These are phyloP conservation scores for Calcarius ornatus DNA, from an alignment of 2,113 vertebrate species.

Conservation along the genomic window DNA sequence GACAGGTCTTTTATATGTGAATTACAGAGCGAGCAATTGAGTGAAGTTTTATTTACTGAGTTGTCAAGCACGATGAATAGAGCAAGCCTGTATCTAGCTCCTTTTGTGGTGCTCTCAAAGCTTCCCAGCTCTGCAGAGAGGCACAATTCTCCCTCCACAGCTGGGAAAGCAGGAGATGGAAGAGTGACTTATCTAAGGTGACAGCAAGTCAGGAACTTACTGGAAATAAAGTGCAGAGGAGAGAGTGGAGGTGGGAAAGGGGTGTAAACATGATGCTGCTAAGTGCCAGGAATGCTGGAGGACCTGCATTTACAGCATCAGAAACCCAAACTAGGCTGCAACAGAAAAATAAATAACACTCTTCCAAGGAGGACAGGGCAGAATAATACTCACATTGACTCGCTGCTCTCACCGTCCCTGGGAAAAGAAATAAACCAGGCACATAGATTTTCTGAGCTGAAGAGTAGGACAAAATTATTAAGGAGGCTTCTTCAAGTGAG, in stretches of 20 bases:
- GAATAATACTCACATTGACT: neutral
- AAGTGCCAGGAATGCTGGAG: neutral
- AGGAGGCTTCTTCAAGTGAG: neutral
- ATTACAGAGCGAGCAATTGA: constrained; percentile 38
- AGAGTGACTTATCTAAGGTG: constrained; percentile 1
- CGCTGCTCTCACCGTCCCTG: neutral
- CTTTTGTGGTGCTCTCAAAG: constrained; percentile 29
- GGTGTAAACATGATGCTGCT: neutral
- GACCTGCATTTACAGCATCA: neutral
- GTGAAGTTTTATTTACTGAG: constrained; percentile 63
- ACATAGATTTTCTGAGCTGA: neutral
- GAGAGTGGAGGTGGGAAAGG: neutral
- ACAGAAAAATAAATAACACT: neutral
- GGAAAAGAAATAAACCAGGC: neutral
- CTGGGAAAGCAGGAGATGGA: neutral
- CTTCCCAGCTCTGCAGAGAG: neutral
- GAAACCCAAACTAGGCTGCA: neutral
- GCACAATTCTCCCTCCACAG: constrained; percentile 4
- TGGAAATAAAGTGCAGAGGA: constrained; percentile 2
- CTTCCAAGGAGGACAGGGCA: neutral
- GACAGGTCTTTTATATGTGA: constrained; percentile 58
- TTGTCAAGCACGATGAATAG: constrained; percentile 56
- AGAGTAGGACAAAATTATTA: neutral
- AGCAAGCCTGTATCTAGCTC: constrained; percentile 27
- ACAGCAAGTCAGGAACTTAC: constrained; percentile 1